Conservation (phyloP, 2,797 vertebrate genomes). For the Alauda arvensis region DNA sequence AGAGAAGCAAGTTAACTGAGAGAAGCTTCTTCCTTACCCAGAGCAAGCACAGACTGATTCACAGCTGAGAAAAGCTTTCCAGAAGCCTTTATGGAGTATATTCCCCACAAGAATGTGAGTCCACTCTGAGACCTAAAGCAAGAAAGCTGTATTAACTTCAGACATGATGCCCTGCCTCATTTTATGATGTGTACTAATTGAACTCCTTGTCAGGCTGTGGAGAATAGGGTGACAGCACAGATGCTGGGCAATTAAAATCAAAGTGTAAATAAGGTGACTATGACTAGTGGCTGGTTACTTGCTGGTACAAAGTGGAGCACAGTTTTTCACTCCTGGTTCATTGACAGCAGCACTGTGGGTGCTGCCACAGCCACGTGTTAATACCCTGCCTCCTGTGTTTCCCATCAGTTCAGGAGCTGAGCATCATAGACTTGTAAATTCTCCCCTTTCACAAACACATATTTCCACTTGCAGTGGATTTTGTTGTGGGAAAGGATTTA, state of each 20-base stretch:
- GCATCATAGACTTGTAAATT: neutral
- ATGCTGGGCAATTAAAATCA: neutral
- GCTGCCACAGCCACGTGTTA: neutral
- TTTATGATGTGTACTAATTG: neutral
- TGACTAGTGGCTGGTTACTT: neutral
- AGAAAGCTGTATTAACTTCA: neutral
- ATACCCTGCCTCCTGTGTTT: neutral
- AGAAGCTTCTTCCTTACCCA: neutral
- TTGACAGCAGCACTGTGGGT: neutral
- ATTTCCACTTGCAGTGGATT: neutral
- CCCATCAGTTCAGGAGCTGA: neutral
- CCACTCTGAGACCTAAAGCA: neutral
- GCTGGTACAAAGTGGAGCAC: neutral
- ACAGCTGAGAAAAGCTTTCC: neutral
- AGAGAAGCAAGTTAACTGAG: neutral
- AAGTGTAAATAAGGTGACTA: conserved; percentile 16
- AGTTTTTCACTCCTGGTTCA: neutral
- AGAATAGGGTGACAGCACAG: neutral
- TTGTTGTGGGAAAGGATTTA: neutral
- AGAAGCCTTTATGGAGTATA: neutral
- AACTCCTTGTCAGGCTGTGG: neutral
- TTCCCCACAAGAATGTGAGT: neutral
- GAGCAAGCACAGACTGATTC: neutral
- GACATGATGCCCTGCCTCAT: neutral
- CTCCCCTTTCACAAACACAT: neutral